Conservation (phyloP, 2,888 invertebrate genomes). For the Crematogaster levior region DNA sequence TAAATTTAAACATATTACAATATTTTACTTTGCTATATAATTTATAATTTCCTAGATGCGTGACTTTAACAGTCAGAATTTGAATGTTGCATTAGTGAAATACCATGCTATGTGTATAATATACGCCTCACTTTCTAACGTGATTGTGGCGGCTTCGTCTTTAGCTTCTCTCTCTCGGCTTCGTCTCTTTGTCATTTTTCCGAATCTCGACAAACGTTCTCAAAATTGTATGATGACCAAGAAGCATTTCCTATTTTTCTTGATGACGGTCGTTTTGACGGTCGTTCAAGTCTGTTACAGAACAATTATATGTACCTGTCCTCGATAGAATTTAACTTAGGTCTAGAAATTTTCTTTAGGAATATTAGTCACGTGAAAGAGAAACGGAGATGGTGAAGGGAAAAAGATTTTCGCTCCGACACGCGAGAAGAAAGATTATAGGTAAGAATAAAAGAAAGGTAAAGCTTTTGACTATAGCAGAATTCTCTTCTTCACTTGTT, state of each 20-base stretch:
- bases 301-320: slow-evolving; percentile 72
- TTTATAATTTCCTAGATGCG: neutral
- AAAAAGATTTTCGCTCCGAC: neutral
- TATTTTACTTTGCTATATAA: neutral
- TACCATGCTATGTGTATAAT: neutral
- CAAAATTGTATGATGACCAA: slow-evolving; percentile 35
- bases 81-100: neutral
- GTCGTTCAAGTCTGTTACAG: slow-evolving; percentile 48
- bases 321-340: slow-evolving; percentile 57
- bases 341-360: slow-evolving; percentile 26
- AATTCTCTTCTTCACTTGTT: too few relatives aligned
- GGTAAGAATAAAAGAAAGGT: neutral
- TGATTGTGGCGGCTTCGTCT: neutral
- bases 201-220: neutral
- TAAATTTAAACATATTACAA: neutral
- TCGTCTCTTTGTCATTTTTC: neutral
- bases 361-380: slow-evolving; percentile 1
- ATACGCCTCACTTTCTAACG: neutral
- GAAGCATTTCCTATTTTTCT: slow-evolving; percentile 36
- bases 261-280: slow-evolving; percentile 63
- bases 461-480: neutral
- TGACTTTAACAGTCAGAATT: neutral
- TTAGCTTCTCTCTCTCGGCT: too few relatives aligned
- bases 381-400: neutral
- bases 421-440: neutral